phyloP scores from a whole-genome alignment of 2,797 vertebrate species.

The Xenentodon cancila region DNA sequence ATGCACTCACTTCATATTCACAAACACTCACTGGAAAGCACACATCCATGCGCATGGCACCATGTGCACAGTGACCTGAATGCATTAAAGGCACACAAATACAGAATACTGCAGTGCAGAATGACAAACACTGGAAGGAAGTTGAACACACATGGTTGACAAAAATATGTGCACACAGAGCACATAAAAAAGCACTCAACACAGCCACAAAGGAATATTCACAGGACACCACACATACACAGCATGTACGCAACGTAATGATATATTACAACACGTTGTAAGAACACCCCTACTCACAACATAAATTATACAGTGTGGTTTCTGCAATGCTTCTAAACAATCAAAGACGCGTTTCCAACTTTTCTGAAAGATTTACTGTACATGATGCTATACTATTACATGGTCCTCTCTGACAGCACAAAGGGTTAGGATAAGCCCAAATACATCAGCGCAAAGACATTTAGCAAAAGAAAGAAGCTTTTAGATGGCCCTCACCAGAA shows the following conservation, averaged over 20 bases:
- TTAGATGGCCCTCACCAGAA: not conserved
- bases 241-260: conserved; percentile 31
- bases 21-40: conserved; percentile 41
- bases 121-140: conserved; percentile 40
- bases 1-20: conserved; percentile 14
- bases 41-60: conserved; percentile 21
- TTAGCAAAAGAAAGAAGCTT: not conserved
- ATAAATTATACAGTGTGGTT: conserved; percentile 23
- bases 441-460: conserved; percentile 6
- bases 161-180: conserved; percentile 16
- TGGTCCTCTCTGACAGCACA: conserved; percentile 21
- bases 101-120: conserved; percentile 28
- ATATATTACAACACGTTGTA: conserved; percentile 12
- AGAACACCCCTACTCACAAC: conserved; percentile 13
- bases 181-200: conserved; percentile 30
- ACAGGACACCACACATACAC: conserved; percentile 8
- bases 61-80: conserved; percentile 28
- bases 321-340: conserved; percentile 18
- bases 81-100: conserved; percentile 44
- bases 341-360: conserved; percentile 32
- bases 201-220: conserved; percentile 34
- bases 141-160: not conserved
- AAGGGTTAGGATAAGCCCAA: conserved; percentile 15
- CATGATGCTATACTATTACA: conserved; percentile 13
- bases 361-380: conserved; percentile 26